These are phyloP conservation scores for Drosophila equinoxialis DNA, from an alignment of 1,140 invertebrate genomes.

Conservation along the genomic window DNA sequence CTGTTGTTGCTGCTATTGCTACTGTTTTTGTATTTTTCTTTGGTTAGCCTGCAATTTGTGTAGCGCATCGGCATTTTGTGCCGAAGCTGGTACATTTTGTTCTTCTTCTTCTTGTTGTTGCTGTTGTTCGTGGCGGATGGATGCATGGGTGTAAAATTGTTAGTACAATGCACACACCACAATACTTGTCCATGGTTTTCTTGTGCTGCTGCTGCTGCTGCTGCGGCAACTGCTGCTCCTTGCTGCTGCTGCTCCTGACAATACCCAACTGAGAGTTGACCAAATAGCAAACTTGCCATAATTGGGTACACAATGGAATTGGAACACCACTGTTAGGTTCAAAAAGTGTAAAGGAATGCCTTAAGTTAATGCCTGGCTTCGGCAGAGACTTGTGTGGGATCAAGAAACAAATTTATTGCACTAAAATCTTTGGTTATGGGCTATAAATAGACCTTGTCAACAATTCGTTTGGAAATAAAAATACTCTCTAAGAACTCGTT, in stretches of 20 bases:
- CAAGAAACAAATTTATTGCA: neutral
- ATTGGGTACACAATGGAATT: slow-evolving; percentile 27
- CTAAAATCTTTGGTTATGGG: neutral
- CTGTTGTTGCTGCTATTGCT: slow-evolving; percentile 22
- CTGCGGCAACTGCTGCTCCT: slow-evolving; percentile 20
- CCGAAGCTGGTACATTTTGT: slow-evolving; percentile 26
- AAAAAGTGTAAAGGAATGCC: slow-evolving; percentile 31
- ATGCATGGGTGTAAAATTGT: slow-evolving; percentile 61
- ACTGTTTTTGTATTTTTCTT: slow-evolving; percentile 38
- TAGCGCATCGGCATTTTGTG: slow-evolving; percentile 72
- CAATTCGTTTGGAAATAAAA: too few relatives aligned
- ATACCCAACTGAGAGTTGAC: slow-evolving; percentile 20
- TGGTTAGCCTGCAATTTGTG: slow-evolving; percentile 66
- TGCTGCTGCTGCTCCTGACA: slow-evolving; percentile 10
- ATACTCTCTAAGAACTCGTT: too few relatives aligned
- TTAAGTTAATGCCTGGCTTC: neutral
- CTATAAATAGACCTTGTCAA: neutral
- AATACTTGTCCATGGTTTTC: slow-evolving; percentile 15
- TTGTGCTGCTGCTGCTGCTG: slow-evolving; percentile 3
- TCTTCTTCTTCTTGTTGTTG: slow-evolving; percentile 23
- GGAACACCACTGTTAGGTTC: slow-evolving; percentile 22
- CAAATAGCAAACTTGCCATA: neutral
- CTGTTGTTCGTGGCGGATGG: slow-evolving; percentile 37
- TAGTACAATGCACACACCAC: slow-evolving; percentile 49
- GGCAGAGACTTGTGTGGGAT: neutral